A percentile compares a stretch with the other conserved stretches of the same genome.
Evolutionary conservation across 1,140 invertebrate genomes (phyloP).

Genomic region (Drosophila oshimai): DNA sequence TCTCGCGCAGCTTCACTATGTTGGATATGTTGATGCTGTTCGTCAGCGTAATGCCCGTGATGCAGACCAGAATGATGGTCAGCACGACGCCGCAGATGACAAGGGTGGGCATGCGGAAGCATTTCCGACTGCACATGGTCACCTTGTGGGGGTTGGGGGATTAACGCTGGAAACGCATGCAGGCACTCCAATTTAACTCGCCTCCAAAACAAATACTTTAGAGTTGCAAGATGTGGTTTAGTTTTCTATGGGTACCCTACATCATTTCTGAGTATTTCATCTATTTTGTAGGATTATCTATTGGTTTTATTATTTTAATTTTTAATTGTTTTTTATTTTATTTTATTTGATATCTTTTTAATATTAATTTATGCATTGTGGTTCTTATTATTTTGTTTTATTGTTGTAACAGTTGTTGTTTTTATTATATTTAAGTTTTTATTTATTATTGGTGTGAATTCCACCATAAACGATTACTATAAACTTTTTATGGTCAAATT

Average conservation of each 20-base stretch:
- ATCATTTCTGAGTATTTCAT: background rate
- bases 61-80: constrained; percentile 81
- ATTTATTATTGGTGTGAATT: too few relatives aligned
- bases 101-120: constrained; percentile 79
- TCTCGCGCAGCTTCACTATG: constrained; percentile 76
- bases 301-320: background rate
- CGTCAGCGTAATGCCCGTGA: constrained; percentile 80
- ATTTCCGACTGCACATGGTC: constrained; percentile 81
- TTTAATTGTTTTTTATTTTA: background rate
- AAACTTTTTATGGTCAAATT: too few relatives aligned
- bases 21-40: constrained; percentile 82
- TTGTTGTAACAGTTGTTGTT: background rate
- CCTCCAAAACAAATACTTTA: too few relatives aligned
- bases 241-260: background rate
- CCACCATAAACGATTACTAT: too few relatives aligned
- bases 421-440: background rate
- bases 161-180: constrained; percentile 14
- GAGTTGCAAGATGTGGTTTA: too few relatives aligned
- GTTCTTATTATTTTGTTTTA: too few relatives aligned
- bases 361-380: too few relatives aligned
- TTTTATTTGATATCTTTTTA: background rate
- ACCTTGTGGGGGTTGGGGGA: background rate
- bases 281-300: background rate
- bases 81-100: constrained; percentile 78
- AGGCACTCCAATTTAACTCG: background rate